Evolutionary conservation across 2,888 invertebrate species (phyloP).

Genomic region (Aspidiotus rigidus): DNA sequence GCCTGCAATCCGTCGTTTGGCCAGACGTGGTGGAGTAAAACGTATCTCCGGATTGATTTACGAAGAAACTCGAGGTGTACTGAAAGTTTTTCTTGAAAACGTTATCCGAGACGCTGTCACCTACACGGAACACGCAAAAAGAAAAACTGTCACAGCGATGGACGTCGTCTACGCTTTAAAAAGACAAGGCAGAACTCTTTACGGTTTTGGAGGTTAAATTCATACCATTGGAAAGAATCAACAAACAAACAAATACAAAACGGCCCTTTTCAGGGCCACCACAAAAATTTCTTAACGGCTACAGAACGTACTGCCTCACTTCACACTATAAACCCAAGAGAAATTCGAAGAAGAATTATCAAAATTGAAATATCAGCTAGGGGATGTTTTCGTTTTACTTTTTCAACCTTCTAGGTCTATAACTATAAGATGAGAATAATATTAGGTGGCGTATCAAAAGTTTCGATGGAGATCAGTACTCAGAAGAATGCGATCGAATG

Average conservation of each 20-base stretch:
- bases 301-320: no score
- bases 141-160: conserved; percentile 38
- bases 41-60: conserved; percentile 51
- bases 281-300: background rate
- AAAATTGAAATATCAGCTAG: no score
- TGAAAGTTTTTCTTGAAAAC: conserved; percentile 72
- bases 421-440: no score
- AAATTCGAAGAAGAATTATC: no score
- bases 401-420: no score
- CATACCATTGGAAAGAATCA: background rate
- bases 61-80: conserved; percentile 69
- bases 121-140: conserved; percentile 71
- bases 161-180: conserved; percentile 83
- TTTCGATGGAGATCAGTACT: no score
- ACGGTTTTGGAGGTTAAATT: conserved; percentile 64
- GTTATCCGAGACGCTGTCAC: conserved; percentile 74
- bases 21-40: conserved; percentile 59
- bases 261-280: conserved; percentile 11
- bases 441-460: no score
- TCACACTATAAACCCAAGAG: no score
- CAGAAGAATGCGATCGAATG: no score
- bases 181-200: conserved; percentile 68
- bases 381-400: no score
- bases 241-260: background rate
- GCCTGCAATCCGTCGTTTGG: conserved; percentile 62